Base-by-base conservation (phyloP, 2,797 vertebrate species). In the Cyprinodon diabolis region DNA sequence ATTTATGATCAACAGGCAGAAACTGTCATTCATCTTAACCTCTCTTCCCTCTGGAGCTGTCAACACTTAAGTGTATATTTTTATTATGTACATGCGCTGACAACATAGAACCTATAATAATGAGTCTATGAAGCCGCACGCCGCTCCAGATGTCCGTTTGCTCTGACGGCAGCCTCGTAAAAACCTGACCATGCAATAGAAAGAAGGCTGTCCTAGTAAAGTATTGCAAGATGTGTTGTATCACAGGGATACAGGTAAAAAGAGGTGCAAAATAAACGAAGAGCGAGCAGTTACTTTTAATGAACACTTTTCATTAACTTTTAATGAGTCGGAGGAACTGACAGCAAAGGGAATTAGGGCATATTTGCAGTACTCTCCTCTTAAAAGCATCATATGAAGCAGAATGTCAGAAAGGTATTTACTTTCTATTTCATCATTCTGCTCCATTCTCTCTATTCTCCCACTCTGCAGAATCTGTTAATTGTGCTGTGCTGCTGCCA, bases 81-180 rank as follows among this genome's bases (percentile, higher is more conserved):
- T 93, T 89, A 92, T 71, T 85, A 80, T 78, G 79, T 80, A 79
- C 87, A 88, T 78, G 81, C 86, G 82, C 81, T 87, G 78, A 90
- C 85, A 76, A 84, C 72, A 84, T 77, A 81, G 80, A 76, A 89
- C 89, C 70, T 73, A 87, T 85, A 87, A 82, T 80, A 89, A 90
- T 76, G 80, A 84, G 85, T 88, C 88, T 87, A 86, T 91, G 85
- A 93, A 90, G 84, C 70, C 58, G 69, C 77, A 69, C 78, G 77
- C 77, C 63, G 51, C 70, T 91, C 90, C 92, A 94, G 92, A 93
- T 93, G 89, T 91, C 82, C 60, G 63, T 77, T 89, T 69, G 7
- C 77, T 84, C 86, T 75, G 65, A 87, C 76, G 56, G 65, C 65
- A 58, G 69, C 62, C 71, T 80, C 21, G 55, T 89, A 87, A 93